phyloP scores from a whole-genome alignment of 2,888 invertebrate species.

The Phortica okadai region DNA sequence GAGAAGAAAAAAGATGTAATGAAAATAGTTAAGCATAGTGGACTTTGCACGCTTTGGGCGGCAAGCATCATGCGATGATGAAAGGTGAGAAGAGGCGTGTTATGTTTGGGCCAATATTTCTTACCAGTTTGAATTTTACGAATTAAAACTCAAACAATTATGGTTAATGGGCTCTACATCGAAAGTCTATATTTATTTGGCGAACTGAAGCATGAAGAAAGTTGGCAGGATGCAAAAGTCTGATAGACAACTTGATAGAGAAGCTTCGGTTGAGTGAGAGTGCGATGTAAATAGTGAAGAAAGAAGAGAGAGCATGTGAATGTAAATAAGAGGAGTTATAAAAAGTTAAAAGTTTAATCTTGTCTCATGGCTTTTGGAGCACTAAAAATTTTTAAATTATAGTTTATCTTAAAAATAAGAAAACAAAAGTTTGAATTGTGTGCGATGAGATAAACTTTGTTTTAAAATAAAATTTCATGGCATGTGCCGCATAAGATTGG shows the following conservation, averaged over 20 bases:
- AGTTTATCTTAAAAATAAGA: neutral
- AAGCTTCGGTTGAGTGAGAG: neutral
- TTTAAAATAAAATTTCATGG: too few relatives aligned
- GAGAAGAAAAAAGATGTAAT: neutral
- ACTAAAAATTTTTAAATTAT: neutral
- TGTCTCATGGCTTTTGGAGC: neutral
- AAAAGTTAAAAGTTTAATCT: neutral
- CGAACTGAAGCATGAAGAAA: neutral
- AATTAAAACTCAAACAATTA: constrained; percentile 32
- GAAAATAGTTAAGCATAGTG: neutral
- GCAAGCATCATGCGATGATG: neutral
- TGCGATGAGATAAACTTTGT: neutral
- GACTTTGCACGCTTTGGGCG: neutral
- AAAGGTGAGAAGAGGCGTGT: neutral
- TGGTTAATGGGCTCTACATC: neutral
- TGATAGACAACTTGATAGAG: neutral
- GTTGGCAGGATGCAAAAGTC: neutral
- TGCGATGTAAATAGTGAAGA: neutral
- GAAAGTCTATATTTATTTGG: constrained; percentile 9
- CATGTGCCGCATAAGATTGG: too few relatives aligned
- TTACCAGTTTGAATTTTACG: constrained; percentile 2
- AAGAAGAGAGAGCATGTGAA: neutral
- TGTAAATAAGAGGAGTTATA: neutral
- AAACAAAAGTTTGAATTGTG: neutral
- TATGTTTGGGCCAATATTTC: neutral